Conservation (phyloP, 2,113 vertebrate genomes). For the Crypturellus undulatus region DNA sequence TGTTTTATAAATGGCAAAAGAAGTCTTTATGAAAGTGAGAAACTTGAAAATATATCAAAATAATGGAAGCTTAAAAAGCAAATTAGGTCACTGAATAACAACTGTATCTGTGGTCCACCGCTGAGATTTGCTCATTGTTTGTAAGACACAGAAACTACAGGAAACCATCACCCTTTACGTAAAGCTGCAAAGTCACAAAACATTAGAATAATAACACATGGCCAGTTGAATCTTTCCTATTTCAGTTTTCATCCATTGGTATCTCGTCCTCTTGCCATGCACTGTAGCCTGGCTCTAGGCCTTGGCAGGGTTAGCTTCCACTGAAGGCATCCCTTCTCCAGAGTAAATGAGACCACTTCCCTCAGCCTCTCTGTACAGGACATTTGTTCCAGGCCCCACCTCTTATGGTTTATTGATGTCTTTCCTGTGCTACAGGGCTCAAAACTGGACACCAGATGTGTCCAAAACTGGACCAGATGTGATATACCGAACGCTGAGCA, state of each 20-base stretch:
- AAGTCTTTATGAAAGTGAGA: not conserved
- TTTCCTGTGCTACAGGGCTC: not conserved
- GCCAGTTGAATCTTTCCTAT: not conserved
- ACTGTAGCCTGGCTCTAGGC: not conserved
- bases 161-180: not conserved
- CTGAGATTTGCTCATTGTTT: not conserved
- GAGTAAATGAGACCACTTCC: not conserved
- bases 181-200: not conserved
- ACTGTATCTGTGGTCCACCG: not conserved
- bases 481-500: not conserved
- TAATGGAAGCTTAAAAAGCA: not conserved
- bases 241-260: too few species aligned
- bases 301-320: not conserved
- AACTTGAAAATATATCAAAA: not conserved
- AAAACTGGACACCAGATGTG: not conserved
- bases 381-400: not conserved
- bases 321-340: not conserved
- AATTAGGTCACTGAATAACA: not conserved
- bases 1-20: not conserved
- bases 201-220: not conserved
- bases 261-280: not conserved
- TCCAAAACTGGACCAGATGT: not conserved
- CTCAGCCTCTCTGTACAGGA: not conserved
- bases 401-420: not conserved
- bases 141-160: not conserved